A percentile compares a stretch with the other conserved stretches of the same genome.
These are phyloP conservation scores for Cherax destructor DNA, from an alignment of 1,140 invertebrate species.

Conservation along the genomic window DNA sequence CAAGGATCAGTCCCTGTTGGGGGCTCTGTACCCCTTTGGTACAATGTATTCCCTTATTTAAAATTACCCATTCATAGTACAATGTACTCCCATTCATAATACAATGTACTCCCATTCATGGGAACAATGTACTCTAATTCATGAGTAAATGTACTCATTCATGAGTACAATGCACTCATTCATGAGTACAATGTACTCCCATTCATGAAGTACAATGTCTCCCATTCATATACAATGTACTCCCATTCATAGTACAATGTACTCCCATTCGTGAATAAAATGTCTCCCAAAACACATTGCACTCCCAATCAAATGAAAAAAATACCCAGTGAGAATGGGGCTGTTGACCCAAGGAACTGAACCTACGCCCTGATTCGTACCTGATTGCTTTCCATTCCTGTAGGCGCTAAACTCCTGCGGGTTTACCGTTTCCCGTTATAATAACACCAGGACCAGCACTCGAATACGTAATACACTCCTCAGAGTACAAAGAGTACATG, in stretches of 20 bases:
- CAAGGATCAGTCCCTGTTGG: too few species aligned
- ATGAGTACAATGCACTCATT: background rate
- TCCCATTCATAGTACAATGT: background rate
- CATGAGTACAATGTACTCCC: background rate
- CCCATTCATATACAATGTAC: background rate
- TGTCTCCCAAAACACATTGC: background rate
- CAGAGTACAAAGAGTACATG: conserved; percentile 34
- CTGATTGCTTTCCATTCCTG: background rate
- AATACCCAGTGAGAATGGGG: background rate
- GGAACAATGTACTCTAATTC: background rate
- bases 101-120: background rate
- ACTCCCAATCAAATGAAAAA: background rate
- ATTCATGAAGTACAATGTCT: background rate
- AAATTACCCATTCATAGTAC: too few species aligned
- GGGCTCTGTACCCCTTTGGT: too few species aligned
- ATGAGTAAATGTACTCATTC: background rate
- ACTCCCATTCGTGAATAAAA: background rate
- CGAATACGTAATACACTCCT: background rate
- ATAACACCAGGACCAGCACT: conserved; percentile 31
- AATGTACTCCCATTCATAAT: background rate
- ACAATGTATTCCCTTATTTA: too few species aligned
- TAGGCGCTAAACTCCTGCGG: too few species aligned
- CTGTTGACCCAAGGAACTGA: conserved; percentile 23
- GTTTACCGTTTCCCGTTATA: too few species aligned
- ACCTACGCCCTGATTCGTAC: background rate